A percentile compares a stretch with the other conserved stretches of the same genome.
Evolutionary conservation across 2,888 invertebrate genomes (phyloP).

Genomic region (Biston stratarius): DNA sequence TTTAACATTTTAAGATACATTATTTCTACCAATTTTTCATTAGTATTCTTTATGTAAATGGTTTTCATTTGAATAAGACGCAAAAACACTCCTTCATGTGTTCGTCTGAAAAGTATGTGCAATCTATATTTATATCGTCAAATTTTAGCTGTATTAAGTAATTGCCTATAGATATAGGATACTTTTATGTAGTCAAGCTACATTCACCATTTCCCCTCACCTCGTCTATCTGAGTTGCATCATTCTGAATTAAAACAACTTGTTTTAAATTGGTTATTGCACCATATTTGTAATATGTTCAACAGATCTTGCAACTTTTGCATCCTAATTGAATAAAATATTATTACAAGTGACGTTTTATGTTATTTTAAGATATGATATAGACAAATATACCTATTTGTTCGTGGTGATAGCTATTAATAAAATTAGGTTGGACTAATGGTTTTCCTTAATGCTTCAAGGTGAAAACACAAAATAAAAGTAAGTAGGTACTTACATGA

Average conservation of each 20-base stretch:
- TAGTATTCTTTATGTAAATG: background rate
- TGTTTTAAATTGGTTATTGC: slow-evolving; percentile 5
- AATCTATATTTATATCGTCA: slow-evolving; percentile 1
- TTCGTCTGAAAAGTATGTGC: background rate
- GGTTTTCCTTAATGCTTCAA: too few relatives aligned
- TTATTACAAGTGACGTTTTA: slow-evolving; percentile 10
- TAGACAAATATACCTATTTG: background rate
- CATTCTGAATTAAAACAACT: slow-evolving; percentile 8
- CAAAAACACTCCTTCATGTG: background rate
- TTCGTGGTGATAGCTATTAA: background rate
- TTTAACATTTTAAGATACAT: background rate
- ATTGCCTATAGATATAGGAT: background rate
- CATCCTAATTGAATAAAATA: slow-evolving; percentile 23
- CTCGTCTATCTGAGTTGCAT: slow-evolving; percentile 10
- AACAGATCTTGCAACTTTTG: slow-evolving; percentile 16
- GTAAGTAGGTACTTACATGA: too few relatives aligned
- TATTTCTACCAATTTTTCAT: background rate
- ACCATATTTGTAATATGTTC: background rate
- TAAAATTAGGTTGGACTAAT: background rate
- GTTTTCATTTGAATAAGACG: background rate
- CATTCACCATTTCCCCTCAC: background rate
- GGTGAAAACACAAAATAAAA: too few relatives aligned
- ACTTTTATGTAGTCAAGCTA: too few relatives aligned
- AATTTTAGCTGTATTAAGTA: background rate
- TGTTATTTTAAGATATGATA: slow-evolving; percentile 25